Percentiles rank a stretch among this genome's conserved stretches.
Conservation (phyloP, 2,113 vertebrate genomes). For the Micronycteris hirsuta region DNA sequence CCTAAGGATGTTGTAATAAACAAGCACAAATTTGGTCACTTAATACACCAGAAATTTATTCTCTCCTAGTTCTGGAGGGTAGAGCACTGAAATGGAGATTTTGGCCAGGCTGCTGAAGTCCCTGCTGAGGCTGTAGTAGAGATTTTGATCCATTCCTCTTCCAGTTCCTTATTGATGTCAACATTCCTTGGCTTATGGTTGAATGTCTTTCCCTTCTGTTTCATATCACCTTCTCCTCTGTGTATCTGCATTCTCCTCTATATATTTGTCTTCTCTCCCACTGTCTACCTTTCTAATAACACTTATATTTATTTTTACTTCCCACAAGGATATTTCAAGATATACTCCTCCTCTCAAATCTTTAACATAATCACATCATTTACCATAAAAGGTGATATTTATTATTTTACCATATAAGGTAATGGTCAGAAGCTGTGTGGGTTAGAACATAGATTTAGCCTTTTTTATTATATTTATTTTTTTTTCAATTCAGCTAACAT, state of each 20-base stretch:
- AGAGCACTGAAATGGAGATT: background rate
- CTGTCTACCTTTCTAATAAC: background rate
- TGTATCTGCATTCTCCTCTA: background rate
- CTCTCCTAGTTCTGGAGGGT: background rate
- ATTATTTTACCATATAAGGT: background rate
- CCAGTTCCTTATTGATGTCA: background rate
- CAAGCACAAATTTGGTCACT: background rate
- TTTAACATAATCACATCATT: background rate
- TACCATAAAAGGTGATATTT: background rate
- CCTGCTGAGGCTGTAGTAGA: background rate
- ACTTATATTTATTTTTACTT: background rate
- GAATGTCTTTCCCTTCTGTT: background rate
- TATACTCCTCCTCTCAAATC: background rate
- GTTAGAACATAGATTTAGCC: background rate
- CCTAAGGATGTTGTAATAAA: background rate
- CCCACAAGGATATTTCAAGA: background rate
- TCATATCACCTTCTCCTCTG: background rate
- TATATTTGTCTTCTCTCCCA: background rate
- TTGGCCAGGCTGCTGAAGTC: background rate
- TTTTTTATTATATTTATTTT: background rate
- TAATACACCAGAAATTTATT: background rate
- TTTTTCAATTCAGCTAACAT: no score
- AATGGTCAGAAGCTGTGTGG: background rate
- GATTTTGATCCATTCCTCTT: background rate
- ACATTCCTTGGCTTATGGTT: background rate